A percentile compares a stretch with the other conserved stretches of the same genome.
phyloP scores from a whole-genome alignment of 2,888 invertebrate species.

The Idaea aversata region DNA sequence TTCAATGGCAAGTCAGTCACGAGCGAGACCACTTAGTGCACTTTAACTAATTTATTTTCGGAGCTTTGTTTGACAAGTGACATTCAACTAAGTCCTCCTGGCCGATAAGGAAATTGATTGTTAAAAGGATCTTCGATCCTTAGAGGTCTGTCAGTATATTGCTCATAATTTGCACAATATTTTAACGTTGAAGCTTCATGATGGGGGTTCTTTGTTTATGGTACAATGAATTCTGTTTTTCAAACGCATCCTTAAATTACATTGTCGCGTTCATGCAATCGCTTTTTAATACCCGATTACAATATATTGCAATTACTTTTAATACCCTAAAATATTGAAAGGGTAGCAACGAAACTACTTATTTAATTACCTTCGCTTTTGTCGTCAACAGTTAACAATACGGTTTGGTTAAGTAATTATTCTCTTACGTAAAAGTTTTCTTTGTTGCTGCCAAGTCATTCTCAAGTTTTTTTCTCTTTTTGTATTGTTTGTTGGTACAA shows the following conservation, averaged over 20 bases:
- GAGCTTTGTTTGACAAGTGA: conserved; percentile 61
- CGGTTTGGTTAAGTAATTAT: conserved; percentile 48
- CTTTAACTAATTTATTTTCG: conserved; percentile 69
- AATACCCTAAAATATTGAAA: conserved; percentile 38
- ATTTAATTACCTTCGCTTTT: conserved; percentile 30
- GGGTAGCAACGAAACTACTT: conserved; percentile 34
- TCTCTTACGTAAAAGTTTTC: conserved; percentile 50
- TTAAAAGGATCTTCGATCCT: conserved; percentile 42
- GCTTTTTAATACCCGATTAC: conserved; percentile 26
- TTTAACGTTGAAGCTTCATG: conserved; percentile 29
- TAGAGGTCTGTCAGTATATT: conserved; percentile 28
- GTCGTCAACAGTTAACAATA: conserved; percentile 38
- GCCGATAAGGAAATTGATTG: conserved; percentile 44
- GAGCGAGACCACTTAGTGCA: conserved; percentile 68
- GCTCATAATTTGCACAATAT: conserved; percentile 14
- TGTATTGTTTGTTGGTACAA: conserved; percentile 67
- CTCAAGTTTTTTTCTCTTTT: conserved; percentile 41
- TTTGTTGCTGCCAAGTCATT: conserved; percentile 48
- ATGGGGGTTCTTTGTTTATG: conserved; percentile 22
- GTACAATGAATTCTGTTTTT: conserved; percentile 12
- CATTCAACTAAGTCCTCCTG: conserved; percentile 42
- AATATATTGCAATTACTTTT: conserved; percentile 34
- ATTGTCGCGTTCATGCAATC: conserved; percentile 35
- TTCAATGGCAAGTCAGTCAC: conserved; percentile 67
- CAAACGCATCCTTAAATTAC: conserved; percentile 18